Conservation (phyloP, 2,888 invertebrate genomes). For the Lepidocyrtinus sp. region DNA sequence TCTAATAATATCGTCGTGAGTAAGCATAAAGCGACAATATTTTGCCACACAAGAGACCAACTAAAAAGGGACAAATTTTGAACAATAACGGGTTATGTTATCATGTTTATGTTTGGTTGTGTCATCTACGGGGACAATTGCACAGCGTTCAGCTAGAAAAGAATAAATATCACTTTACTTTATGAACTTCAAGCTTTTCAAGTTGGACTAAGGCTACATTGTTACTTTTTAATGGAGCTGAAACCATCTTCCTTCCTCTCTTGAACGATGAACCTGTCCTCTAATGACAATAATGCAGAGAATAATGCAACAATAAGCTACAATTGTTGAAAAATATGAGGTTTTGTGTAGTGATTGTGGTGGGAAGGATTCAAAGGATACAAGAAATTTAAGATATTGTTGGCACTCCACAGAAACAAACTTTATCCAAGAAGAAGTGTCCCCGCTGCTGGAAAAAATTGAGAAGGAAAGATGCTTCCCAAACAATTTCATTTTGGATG, state of each 20-base stretch:
- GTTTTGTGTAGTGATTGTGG: background rate
- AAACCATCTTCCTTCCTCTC: slow-evolving; percentile 3
- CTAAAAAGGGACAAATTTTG: too few relatives aligned
- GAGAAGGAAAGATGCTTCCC: slow-evolving; percentile 7
- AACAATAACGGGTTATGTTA: slow-evolving; percentile 51
- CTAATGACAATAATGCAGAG: background rate
- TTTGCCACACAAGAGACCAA: slow-evolving; percentile 12
- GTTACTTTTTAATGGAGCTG: background rate
- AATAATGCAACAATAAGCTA: slow-evolving; percentile 11
- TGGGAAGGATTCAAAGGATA: too few relatives aligned
- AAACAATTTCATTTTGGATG: background rate
- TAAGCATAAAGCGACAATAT: slow-evolving; percentile 26
- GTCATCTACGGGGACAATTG: slow-evolving; percentile 39
- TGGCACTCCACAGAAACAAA: background rate
- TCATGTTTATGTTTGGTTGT: slow-evolving; percentile 39
- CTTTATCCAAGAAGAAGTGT: background rate
- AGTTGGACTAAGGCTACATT: too few relatives aligned
- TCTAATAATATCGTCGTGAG: slow-evolving; percentile 40
- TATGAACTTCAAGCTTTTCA: slow-evolving; percentile 18
- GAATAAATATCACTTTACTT: background rate
- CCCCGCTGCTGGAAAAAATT: slow-evolving; percentile 16
- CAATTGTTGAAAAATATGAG: slow-evolving; percentile 1
- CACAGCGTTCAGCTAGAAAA: slow-evolving; percentile 41
- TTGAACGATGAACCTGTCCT: slow-evolving; percentile 11
- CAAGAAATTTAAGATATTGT: background rate